These are phyloP conservation scores for Planococcus citri DNA, from an alignment of 1,140 invertebrate species.

Conservation along the genomic window DNA sequence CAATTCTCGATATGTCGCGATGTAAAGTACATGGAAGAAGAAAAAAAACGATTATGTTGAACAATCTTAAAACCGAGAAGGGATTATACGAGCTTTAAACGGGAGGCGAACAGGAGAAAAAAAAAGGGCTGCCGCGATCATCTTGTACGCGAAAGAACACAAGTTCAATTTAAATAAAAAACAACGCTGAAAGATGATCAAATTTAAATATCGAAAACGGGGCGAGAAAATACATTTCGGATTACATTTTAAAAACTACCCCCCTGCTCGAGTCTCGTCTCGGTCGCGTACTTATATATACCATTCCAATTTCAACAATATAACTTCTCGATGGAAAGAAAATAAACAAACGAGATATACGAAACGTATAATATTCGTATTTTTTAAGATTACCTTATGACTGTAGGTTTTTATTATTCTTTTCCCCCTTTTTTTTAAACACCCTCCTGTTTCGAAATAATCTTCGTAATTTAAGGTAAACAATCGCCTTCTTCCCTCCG, in stretches of 20 bases:
- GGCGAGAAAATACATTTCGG: constrained; percentile 20
- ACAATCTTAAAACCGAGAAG: not conserved
- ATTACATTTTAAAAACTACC: constrained; percentile 17
- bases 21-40: not conserved
- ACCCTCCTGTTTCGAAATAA: not conserved
- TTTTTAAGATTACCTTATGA: constrained; percentile 8
- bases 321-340: constrained; percentile 19
- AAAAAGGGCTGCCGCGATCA: not conserved
- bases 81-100: not conserved
- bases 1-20: not conserved
- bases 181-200: constrained; percentile 14
- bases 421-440: not conserved
- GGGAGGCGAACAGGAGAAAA: not conserved
- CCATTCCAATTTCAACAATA: constrained; percentile 18
- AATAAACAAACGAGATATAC: constrained; percentile 13
- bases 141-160: not conserved
- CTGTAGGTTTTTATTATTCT: not conserved
- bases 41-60: not conserved
- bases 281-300: not conserved
- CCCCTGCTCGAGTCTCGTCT: too few relatives aligned
- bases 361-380: constrained; percentile 10
- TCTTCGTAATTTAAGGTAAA: constrained; percentile 7
- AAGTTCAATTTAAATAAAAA: constrained; percentile 20
- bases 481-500: not conserved
- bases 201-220: constrained; percentile 19